These are phyloP conservation scores for Sitta europaea DNA, from an alignment of 2,113 vertebrate species.

Conservation along the genomic window DNA sequence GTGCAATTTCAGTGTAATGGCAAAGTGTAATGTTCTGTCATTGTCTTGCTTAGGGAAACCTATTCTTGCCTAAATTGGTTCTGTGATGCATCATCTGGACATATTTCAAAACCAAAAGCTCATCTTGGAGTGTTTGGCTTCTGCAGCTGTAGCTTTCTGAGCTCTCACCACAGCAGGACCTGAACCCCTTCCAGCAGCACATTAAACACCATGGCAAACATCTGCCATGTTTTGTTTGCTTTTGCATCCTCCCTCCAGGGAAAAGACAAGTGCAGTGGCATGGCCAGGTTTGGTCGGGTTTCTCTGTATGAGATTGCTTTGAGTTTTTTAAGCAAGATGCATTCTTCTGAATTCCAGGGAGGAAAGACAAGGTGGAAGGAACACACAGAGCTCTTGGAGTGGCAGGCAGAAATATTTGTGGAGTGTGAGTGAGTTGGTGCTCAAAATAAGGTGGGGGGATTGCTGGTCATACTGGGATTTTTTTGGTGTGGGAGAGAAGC, in stretches of 20 bases:
- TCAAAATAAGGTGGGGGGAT: not conserved
- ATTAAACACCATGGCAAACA: not conserved
- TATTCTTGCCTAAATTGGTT: conserved; percentile 50
- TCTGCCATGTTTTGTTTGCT: not conserved
- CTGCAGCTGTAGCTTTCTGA: not conserved
- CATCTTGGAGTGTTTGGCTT: conserved; percentile 38
- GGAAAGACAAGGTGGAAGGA: not conserved
- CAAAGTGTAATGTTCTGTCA: conserved; percentile 19
- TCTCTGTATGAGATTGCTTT: not conserved
- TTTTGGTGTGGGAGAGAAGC: not conserved
- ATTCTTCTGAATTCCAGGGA: not conserved
- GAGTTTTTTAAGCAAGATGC: not conserved
- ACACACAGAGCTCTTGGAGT: rapidly evolving
- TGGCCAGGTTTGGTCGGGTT: not conserved
- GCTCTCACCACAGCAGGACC: not conserved
- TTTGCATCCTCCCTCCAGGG: not conserved
- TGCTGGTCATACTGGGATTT: not conserved
- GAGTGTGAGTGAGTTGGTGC: not conserved
- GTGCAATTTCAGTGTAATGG: conserved; percentile 14
- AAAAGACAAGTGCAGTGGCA: not conserved
- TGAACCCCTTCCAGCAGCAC: not conserved
- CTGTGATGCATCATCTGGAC: conserved; percentile 37
- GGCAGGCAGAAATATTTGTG: not conserved
- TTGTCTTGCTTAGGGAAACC: conserved; percentile 41
- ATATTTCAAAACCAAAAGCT: conserved; percentile 62